Evolutionary conservation across 2,113 vertebrate genomes (phyloP).

Genomic region (Haemorhous mexicanus): DNA sequence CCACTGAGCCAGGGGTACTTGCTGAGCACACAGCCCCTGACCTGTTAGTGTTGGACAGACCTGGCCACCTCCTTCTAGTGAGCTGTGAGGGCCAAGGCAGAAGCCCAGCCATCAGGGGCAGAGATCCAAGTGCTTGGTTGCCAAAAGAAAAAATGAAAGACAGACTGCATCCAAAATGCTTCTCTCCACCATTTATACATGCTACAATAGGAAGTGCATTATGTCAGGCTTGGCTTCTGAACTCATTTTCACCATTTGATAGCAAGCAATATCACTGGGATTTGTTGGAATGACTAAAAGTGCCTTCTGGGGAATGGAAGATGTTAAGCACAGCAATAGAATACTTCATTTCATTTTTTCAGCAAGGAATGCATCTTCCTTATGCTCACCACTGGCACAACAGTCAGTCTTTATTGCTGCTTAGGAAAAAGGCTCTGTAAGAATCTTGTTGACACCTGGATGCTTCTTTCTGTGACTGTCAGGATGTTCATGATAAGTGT

Average conservation of each 20-base stretch:
- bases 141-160: background rate
- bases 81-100: background rate
- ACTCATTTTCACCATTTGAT: background rate
- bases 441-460: background rate
- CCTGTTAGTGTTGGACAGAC: background rate
- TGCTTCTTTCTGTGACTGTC: background rate
- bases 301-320: background rate
- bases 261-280: background rate
- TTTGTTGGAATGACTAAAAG: background rate
- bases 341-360: background rate
- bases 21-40: background rate
- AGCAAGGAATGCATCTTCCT: background rate
- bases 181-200: background rate
- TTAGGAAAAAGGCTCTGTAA: background rate
- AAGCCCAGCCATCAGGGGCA: background rate
- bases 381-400: background rate
- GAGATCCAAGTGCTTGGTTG: background rate
- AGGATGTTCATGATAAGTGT: background rate
- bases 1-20: background rate
- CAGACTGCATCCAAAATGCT: background rate
- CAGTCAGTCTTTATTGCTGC: background rate
- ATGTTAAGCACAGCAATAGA: background rate
- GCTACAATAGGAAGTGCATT: background rate
- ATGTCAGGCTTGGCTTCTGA: background rate
- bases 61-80: background rate